Evolutionary conservation across 2,888 invertebrate species (phyloP), one percentile per base, ranked within the genome.

Genomic region (Amphipyra tragopoginis): DNA sequence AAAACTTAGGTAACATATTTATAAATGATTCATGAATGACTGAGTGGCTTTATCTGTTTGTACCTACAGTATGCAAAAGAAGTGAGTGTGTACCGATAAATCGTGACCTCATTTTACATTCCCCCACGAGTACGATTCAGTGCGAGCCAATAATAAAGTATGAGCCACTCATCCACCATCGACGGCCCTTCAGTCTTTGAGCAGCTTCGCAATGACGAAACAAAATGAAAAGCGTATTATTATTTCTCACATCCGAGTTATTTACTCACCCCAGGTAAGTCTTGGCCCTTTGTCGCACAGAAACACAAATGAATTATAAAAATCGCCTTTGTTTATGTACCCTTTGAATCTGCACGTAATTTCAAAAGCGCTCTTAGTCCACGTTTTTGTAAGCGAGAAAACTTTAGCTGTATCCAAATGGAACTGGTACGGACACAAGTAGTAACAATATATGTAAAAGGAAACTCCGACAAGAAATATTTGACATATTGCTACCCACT

Each of bases 91-190:
- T 81, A 61, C 81, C 72, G 76, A 83, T 83, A 81, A 81, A 74
- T 77, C 84, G 83, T 90, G 91, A 92, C 93, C 93, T 91, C 90
- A 88, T 92, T 93, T 87, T 80, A 80, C 84, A 85, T 88, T 90
- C 88, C 89, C 91, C 85, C 81, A 81, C 77, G 81, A 86, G 81
- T 83, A 80, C 84, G 83, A 88, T 82, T 83, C 87, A 85, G 83
- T 87, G 80, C 83, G 81, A 90, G 92, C 92, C 92, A 93, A 94
- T 94, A 93, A 93, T 90, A 91, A 92, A 93, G 90, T 89, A 90
- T 86, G 87, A 89, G 86, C 88, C 90, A 84, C 86, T 86, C 74
- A 80, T 91, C 80, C 82, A 86, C 80, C 90, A 86, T 91, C 90
- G 87, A 93, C 89, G 87, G 86, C 87, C 81, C 93, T 93, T 79